Conservation (phyloP, 2,888 invertebrate species). For the Tipula lateralis region DNA sequence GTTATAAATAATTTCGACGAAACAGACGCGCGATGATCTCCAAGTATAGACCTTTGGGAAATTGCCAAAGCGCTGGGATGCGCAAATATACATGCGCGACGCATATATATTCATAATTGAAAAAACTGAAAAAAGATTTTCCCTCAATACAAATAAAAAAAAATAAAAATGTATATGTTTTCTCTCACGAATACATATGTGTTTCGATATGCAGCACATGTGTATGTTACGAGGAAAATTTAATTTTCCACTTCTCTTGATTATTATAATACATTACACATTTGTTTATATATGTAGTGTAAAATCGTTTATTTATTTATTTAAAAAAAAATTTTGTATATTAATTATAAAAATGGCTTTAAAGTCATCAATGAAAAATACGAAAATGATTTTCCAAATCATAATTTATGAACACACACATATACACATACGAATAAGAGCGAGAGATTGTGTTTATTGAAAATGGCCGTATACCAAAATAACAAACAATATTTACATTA, state of each 20-base stretch:
- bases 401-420: neutral
- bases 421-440: no score
- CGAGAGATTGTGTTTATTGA: neutral
- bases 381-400: neutral
- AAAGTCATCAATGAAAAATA: neutral
- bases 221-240: neutral
- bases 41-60: slow-evolving; percentile 84
- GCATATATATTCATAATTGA: neutral
- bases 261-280: no score
- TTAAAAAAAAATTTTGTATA: neutral
- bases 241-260: neutral
- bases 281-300: neutral
- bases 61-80: slow-evolving; percentile 59
- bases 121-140: neutral
- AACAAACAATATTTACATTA: neutral
- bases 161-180: neutral
- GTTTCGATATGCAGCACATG: neutral
- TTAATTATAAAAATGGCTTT: neutral
- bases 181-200: neutral
- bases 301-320: slow-evolving; percentile 1
- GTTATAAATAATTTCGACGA: slow-evolving; percentile 38
- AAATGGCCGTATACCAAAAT: neutral
- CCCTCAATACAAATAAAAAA: neutral
- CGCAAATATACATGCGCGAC: slow-evolving; percentile 40
- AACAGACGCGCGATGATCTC: slow-evolving; percentile 55